phyloP scores from a whole-genome alignment of 2,797 vertebrate genomes.

The Melanotaenia maccullochi region DNA sequence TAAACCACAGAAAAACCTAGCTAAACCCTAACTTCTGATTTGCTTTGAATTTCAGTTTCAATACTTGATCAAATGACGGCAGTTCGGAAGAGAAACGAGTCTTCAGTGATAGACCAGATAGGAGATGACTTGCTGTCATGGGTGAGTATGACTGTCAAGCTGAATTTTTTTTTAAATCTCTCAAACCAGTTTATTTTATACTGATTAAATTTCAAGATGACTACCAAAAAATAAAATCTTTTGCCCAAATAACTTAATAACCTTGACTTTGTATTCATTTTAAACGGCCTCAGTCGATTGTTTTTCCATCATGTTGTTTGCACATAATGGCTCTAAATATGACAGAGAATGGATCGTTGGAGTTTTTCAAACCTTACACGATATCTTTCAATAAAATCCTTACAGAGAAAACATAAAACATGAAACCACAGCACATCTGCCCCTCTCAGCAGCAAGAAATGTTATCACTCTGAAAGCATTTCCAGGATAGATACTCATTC shows the following conservation, averaged over 20 bases:
- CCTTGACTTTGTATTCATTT: conserved; percentile 24
- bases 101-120: conserved; percentile 92
- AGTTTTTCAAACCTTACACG: neutral
- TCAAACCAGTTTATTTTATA: conserved; percentile 46
- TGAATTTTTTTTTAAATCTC: conserved; percentile 53
- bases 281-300: conserved; percentile 1
- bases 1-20: neutral
- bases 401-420: neutral
- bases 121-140: conserved; percentile 93
- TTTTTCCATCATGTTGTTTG: conserved; percentile 24
- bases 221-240: neutral
- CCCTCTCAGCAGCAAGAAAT: neutral
- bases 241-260: neutral
- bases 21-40: conserved; percentile 17
- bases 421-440: neutral
- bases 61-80: conserved; percentile 92
- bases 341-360: neutral
- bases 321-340: conserved; percentile 1
- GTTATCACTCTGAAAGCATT: conserved; percentile 15
- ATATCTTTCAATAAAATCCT: neutral
- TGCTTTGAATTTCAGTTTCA: conserved; percentile 81
- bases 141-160: conserved; percentile 82
- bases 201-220: conserved; percentile 61
- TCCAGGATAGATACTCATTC: conserved; percentile 10
- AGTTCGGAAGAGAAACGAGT: conserved; percentile 91